Evolutionary conservation across 2,888 invertebrate species (phyloP), one percentile per base, ranked within the genome.

Genomic region (Fabriciana adippe): DNA sequence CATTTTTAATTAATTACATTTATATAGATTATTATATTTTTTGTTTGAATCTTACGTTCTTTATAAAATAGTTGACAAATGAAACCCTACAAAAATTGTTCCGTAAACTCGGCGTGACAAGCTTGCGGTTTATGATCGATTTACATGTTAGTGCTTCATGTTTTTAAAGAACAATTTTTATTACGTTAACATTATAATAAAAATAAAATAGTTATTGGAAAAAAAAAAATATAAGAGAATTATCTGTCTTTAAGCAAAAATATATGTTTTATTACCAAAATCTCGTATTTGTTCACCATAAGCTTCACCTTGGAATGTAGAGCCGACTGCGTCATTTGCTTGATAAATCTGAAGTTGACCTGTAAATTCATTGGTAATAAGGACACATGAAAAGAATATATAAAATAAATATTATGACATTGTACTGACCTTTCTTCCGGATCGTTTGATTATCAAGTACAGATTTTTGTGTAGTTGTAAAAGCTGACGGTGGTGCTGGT

Each of bases 401-500:
- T 13, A 41, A 48, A 35, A 14, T 41, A n/a, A 51, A 57, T n/a
- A 45, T 50, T 11, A 50, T 15, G 35, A 47, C 14, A 2, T 26
- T 47, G 55, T 26, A 66, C 67, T 70, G 78, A 92, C 92, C 92
- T 86, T 92, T 92, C 78, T 92, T 92, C 72, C 85, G 84, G 63
- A 90, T 86, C 45, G 92, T 92, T 79, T 91, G 90, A 75, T 92
- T 92, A 75, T 92, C 92, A 75, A 91, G 73, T 66, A 89, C 73
- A 21, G 88, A 76, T 76, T 88, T 90, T 73, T 83, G 88, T 14
- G 92, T 91, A 1, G 96, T 94, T 64, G 95, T 95, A 74, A 94
- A 93, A n/a, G 94, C 93, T 1, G 96, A 96, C 6, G 96, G 96
- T 3, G 97, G 97, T 5, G 96, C 96, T 35, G 97, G 96, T 87